A percentile compares a stretch with the other conserved stretches of the same genome.
These are phyloP conservation scores for Tipula helvola DNA, from an alignment of 2,888 invertebrate species.

Conservation along the genomic window DNA sequence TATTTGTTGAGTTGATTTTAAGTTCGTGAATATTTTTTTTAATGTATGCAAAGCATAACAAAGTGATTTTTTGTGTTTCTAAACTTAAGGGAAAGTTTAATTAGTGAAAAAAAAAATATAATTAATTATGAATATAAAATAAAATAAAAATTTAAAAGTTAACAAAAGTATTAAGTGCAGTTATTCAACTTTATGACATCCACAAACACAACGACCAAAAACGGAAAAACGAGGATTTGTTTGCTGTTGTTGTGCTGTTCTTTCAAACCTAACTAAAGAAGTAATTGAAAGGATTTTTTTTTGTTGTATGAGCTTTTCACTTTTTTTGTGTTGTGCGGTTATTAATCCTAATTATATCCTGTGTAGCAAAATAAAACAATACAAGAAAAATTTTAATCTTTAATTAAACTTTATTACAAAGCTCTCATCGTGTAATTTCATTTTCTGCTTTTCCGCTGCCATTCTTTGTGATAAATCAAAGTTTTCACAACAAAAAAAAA, in stretches of 20 bases:
- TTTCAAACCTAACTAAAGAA: not conserved
- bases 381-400: not conserved
- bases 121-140: not conserved
- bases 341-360: constrained; percentile 4
- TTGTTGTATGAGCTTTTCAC: not conserved
- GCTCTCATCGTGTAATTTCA: not conserved
- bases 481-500: not conserved
- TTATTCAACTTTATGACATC: not conserved
- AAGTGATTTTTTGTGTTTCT: not conserved
- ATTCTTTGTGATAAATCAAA: not conserved
- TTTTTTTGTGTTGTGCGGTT: not conserved
- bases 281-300: not conserved
- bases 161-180: not conserved
- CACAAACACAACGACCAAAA: not conserved
- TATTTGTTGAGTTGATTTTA: not conserved
- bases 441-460: not conserved
- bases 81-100: not conserved
- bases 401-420: not conserved
- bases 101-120: not conserved
- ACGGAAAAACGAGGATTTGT: not conserved
- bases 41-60: not conserved
- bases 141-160: not conserved
- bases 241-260: not conserved
- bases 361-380: not conserved
- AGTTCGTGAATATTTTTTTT: not conserved